Evolutionary conservation across 2,888 invertebrate genomes (phyloP).

Genomic region (Troglohyphantes excavatus): DNA sequence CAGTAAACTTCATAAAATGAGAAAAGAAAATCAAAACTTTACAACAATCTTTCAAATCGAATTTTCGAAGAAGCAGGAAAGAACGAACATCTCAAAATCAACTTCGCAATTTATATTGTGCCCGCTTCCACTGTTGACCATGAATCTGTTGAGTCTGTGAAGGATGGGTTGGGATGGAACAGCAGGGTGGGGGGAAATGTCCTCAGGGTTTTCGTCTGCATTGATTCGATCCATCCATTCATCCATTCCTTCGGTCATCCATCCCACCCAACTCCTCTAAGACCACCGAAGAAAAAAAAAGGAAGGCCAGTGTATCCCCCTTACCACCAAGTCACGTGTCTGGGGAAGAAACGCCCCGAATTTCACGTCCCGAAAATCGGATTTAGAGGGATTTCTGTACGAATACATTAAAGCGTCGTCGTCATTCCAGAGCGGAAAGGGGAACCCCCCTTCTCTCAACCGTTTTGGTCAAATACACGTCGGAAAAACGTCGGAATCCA

Average conservation of each 20-base stretch:
- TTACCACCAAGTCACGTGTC: neutral
- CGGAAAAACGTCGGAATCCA: slow-evolving; percentile 20
- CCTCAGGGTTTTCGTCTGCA: neutral
- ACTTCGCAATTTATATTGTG: slow-evolving; percentile 2
- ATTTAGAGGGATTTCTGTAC: slow-evolving; percentile 66
- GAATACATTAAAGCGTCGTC: slow-evolving; percentile 67
- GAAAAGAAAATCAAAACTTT: neutral
- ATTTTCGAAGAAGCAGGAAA: too few relatives aligned
- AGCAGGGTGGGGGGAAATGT: neutral
- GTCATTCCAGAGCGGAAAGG: slow-evolving; percentile 35
- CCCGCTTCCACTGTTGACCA: neutral
- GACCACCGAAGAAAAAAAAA: slow-evolving; percentile 37
- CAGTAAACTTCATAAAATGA: too few relatives aligned
- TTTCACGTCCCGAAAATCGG: slow-evolving; percentile 50
- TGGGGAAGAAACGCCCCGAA: neutral
- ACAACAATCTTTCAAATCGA: too few relatives aligned
- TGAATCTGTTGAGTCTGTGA: slow-evolving; percentile 42
- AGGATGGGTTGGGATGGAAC: neutral
- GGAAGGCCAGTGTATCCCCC: neutral
- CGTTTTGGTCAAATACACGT: slow-evolving; percentile 60
- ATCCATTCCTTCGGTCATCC: slow-evolving; percentile 12
- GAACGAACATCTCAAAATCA: neutral
- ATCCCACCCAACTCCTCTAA: neutral
- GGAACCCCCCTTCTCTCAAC: slow-evolving; percentile 13
- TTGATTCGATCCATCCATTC: slow-evolving; percentile 51